A percentile compares a stretch with the other conserved stretches of the same genome.
Evolutionary conservation across 2,797 vertebrate genomes (phyloP).

Genomic region (Myotis planiceps): DNA sequence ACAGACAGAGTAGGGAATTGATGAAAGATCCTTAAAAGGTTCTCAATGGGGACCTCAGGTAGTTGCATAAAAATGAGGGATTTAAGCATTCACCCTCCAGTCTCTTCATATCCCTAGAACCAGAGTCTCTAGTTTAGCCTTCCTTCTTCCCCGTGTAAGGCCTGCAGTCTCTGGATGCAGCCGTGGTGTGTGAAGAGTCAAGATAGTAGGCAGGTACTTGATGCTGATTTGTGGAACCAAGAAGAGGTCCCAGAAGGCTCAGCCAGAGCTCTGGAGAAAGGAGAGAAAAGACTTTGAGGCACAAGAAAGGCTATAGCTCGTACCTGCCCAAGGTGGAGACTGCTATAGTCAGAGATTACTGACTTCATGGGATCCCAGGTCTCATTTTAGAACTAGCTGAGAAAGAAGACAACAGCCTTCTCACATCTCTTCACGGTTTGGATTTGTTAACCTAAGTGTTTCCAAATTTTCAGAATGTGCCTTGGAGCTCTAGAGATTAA

Average conservation of each 20-base stretch:
- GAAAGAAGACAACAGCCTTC: neutral
- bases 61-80: constrained; percentile 26
- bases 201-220: neutral
- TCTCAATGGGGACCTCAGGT: neutral
- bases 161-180: neutral
- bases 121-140: neutral
- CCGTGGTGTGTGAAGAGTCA: neutral
- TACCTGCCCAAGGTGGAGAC: neutral
- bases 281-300: neutral
- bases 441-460: neutral
- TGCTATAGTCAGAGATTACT: neutral
- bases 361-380: neutral
- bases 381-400: neutral
- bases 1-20: neutral
- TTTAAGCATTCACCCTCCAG: neutral
- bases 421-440: neutral
- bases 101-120: neutral
- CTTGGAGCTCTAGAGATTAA: neutral
- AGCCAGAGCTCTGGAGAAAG: neutral
- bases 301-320: neutral
- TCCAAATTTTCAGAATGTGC: neutral
- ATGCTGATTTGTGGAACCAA: neutral
- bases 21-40: neutral
- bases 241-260: neutral
- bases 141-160: neutral